These are phyloP conservation scores for Arizona elegans DNA, from an alignment of 2,113 vertebrate genomes.

Conservation along the genomic window DNA sequence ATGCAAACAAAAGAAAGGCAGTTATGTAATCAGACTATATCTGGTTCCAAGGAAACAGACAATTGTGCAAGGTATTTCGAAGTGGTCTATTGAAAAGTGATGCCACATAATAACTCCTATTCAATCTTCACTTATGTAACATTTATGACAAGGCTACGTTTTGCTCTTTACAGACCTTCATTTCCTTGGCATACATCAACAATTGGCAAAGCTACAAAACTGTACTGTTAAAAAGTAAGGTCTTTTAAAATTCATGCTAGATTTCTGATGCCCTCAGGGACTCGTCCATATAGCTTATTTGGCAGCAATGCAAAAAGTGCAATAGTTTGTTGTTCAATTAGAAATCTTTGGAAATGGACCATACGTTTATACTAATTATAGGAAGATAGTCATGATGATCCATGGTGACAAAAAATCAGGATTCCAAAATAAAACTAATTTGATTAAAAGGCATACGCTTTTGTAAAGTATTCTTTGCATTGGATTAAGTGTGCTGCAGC, in stretches of 20 bases:
- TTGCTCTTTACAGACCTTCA: neutral
- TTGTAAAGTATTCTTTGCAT: neutral
- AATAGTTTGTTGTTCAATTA: neutral
- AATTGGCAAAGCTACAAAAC: neutral
- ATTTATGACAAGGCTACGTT: neutral
- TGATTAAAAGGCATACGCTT: neutral
- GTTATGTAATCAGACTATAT: constrained; percentile 17
- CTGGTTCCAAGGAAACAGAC: neutral
- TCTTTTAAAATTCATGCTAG: neutral
- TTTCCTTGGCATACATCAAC: neutral
- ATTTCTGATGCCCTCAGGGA: neutral
- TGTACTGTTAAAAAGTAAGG: too few relatives aligned
- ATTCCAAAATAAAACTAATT: neutral
- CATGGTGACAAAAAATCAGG: neutral
- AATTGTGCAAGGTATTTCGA: constrained; percentile 4
- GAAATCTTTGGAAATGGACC: neutral
- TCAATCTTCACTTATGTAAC: neutral
- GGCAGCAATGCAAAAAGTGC: neutral
- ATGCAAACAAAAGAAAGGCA: neutral
- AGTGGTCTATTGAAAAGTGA: constrained; percentile 32
- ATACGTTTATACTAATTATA: neutral
- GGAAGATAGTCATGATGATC: neutral
- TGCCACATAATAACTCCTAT: neutral
- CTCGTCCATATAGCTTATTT: neutral
- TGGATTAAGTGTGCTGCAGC: neutral